Conservation (phyloP, 2,888 invertebrate genomes). For the Eilema depressum region DNA sequence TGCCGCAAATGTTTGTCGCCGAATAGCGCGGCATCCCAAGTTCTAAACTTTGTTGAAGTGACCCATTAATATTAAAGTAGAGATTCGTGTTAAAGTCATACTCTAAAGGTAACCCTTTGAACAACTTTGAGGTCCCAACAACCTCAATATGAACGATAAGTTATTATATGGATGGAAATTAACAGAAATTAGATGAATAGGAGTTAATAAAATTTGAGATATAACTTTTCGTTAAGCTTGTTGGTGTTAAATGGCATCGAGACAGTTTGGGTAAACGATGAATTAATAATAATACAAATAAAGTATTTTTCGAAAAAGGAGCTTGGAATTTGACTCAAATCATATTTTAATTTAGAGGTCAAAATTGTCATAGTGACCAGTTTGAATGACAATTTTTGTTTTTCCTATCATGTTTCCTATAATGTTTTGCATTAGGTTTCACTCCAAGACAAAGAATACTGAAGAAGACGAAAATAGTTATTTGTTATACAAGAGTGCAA, state of each 20-base stretch:
- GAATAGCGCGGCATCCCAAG: background rate
- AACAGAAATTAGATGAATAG: background rate
- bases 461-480: too few relatives aligned
- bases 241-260: background rate
- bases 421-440: too few relatives aligned
- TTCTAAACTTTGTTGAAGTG: slow-evolving; percentile 23
- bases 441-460: too few relatives aligned
- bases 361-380: too few relatives aligned
- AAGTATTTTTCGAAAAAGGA: too few relatives aligned
- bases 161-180: background rate
- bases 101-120: slow-evolving; percentile 14
- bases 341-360: too few relatives aligned
- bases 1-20: slow-evolving; percentile 30
- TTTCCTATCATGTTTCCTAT: too few relatives aligned
- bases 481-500: too few relatives aligned
- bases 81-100: slow-evolving; percentile 5
- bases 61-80: slow-evolving; percentile 12
- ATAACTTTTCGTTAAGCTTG: background rate
- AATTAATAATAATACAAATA: too few relatives aligned
- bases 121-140: slow-evolving; percentile 1
- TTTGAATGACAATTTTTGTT: too few relatives aligned
- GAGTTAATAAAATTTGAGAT: background rate
- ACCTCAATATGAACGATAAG: background rate
- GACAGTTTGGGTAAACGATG: background rate
- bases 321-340: too few relatives aligned